Base-by-base conservation (phyloP, 1,140 invertebrate species). In the Drosophila repleta region DNA sequence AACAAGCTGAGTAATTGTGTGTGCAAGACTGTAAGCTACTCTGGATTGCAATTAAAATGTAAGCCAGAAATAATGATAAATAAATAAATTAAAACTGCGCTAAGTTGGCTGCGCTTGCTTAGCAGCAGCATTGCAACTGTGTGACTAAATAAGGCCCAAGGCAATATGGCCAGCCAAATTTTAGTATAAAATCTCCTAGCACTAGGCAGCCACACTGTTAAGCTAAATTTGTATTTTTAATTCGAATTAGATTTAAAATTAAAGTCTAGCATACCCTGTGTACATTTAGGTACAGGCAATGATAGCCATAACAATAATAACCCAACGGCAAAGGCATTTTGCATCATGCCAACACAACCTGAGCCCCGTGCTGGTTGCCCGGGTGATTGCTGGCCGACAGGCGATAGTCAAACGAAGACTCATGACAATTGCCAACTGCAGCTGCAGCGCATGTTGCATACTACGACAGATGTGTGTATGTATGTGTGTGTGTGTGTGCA, bases 351-450 rank as follows among this genome's bases (percentile, higher is more conserved):
- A 52, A 24, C 2, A 61, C 46, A 57, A 29, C 26, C 56, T 55
- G 35, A 37, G 56, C 46, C 21, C 21, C 35, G 41, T 20, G 43
- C 4, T 29, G 63, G 81, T 87, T 88, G 71, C 74, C 83, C 78
- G 82, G 82, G 82, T 87, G 82, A 88, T 85, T 82, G 67, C 17
- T 51, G 68, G 71, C 51, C 70, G 81, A 78, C 65, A 74, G 71
- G 49, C 79, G 66, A 83, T 75, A 61, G 58, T 57, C 71, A 21
- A 48, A 53, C 32, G 52, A 61, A 32, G 45, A 67, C 69, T 62
- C 79, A 82, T 76, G 83, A 88, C 83, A 87, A 81, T 87, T 85
- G 67, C 56, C 63, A 63, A 35, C 24, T 58, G 60, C 48, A 70
- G 17, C 35, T 48, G 66, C 39, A 55, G 29, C 49, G 35, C 32